Evolutionary conservation across 2,888 invertebrate species (phyloP).

Genomic region (Tethea ocularis): DNA sequence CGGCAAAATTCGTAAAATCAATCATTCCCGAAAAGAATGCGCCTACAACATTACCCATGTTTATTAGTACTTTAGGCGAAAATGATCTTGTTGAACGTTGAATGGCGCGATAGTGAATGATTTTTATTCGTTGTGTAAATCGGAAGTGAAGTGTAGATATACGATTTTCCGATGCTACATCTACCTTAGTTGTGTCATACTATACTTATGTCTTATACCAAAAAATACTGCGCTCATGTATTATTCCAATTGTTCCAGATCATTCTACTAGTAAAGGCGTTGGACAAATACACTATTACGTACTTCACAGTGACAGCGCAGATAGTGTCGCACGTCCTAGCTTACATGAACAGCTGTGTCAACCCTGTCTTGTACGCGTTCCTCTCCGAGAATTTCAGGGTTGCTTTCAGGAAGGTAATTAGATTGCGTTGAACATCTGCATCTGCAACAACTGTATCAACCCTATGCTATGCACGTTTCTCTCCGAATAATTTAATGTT

Average conservation of each 20-base stretch:
- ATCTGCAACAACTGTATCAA: conserved; percentile 98
- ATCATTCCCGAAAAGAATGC: too few species aligned
- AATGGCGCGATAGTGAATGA: too few species aligned
- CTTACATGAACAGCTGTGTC: conserved; percentile 97
- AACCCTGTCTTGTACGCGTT: conserved; percentile 98
- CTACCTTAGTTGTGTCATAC: too few species aligned
- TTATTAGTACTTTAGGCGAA: too few species aligned
- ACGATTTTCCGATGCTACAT: too few species aligned
- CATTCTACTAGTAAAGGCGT: conserved; percentile 90
- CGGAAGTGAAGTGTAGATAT: too few species aligned
- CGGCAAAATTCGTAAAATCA: too few species aligned
- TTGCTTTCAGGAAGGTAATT: conserved; percentile 88
- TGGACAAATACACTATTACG: conserved; percentile 88
- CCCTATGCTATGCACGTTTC: conserved; percentile 96
- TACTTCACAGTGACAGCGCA: conserved; percentile 88
- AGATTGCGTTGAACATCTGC: conserved; percentile 91
- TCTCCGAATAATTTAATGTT: conserved; percentile 96
- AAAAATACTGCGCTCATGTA: too few species aligned
- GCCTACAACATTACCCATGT: too few species aligned
- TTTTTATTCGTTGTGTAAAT: too few species aligned
- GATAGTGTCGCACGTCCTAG: conserved; percentile 91
- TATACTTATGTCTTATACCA: too few species aligned
- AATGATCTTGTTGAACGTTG: too few species aligned
- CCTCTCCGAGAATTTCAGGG: conserved; percentile 96
- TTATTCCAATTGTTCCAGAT: conserved; percentile 85